Conservation (phyloP, 2,113 vertebrate species). For the Poeciliopsis retropinna region DNA sequence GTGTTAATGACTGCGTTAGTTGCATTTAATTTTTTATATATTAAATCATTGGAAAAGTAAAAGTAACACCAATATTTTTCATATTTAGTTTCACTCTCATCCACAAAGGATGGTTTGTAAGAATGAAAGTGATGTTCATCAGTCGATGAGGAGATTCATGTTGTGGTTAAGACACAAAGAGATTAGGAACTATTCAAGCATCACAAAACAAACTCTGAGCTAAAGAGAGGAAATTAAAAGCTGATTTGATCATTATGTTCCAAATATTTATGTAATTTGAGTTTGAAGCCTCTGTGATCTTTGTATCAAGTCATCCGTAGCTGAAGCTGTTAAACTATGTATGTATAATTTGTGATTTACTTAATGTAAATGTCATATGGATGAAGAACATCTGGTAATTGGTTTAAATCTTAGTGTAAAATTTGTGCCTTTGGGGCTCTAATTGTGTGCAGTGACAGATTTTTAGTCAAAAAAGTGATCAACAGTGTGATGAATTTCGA, state of each 20-base stretch:
- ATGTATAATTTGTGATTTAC: too few species aligned
- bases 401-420: too few species aligned
- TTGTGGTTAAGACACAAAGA: background rate
- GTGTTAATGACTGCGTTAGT: background rate
- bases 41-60: background rate
- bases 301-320: too few species aligned
- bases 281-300: background rate
- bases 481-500: too few species aligned
- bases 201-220: background rate
- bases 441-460: too few species aligned
- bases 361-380: too few species aligned
- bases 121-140: background rate
- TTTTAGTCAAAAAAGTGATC: too few species aligned
- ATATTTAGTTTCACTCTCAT: background rate
- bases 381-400: too few species aligned
- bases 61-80: background rate
- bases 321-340: too few species aligned
- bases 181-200: background rate
- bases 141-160: constrained; percentile 8
- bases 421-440: too few species aligned
- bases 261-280: background rate
- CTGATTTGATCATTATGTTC: background rate
- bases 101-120: background rate
- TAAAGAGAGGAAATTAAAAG: background rate
- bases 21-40: too few species aligned